Conservation (phyloP, 2,888 invertebrate genomes). For the Biston stratarius region DNA sequence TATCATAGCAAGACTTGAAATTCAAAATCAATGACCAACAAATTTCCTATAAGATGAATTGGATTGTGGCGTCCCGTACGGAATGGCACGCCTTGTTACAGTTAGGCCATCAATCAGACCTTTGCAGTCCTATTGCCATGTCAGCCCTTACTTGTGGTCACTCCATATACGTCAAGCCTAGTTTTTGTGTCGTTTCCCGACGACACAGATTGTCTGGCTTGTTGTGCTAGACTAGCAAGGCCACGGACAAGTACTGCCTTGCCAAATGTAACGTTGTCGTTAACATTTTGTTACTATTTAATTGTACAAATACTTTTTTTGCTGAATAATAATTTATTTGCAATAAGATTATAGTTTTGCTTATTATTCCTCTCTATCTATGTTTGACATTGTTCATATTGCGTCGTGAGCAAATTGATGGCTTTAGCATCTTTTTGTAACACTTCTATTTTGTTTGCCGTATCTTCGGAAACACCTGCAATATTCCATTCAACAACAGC, state of each 20-base stretch:
- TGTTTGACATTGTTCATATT: neutral
- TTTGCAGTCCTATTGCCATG: constrained; percentile 64
- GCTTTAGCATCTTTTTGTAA: constrained; percentile 6
- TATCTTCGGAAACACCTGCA: constrained; percentile 40
- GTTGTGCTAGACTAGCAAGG: constrained; percentile 70
- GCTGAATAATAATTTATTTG: constrained; percentile 23
- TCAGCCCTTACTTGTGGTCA: constrained; percentile 60
- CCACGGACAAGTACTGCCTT: constrained; percentile 59
- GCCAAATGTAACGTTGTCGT: constrained; percentile 51
- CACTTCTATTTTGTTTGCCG: constrained; percentile 13
- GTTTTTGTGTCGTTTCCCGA: constrained; percentile 79
- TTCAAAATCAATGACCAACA: constrained; percentile 60
- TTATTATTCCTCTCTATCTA: constrained; percentile 5
- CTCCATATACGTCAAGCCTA: constrained; percentile 73
- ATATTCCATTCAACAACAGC: constrained; percentile 57
- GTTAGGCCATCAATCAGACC: constrained; percentile 77
- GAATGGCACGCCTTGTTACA: constrained; percentile 66
- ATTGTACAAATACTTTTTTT: constrained; percentile 37
- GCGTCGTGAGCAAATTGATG: neutral
- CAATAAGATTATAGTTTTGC: constrained; percentile 13
- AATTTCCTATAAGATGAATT: constrained; percentile 56
- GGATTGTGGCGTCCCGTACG: constrained; percentile 46
- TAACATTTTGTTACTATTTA: constrained; percentile 37
- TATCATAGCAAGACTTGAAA: constrained; percentile 33
- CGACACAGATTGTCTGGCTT: constrained; percentile 66